Base-by-base conservation (phyloP, 2,797 vertebrate species). In the Sphenopsis melanotis region DNA sequence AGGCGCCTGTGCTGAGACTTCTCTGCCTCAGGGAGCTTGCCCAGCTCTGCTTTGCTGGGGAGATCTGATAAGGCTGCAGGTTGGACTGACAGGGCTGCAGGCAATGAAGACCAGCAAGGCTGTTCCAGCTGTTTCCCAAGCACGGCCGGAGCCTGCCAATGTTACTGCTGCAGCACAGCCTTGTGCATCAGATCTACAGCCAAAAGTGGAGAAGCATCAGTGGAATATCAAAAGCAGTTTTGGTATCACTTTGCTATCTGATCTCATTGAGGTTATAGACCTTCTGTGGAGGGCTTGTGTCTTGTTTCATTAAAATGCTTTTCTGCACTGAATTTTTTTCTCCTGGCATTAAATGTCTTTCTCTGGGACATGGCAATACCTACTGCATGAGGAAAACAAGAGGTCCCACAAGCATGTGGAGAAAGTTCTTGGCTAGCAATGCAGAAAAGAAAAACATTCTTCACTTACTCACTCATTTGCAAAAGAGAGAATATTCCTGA, bases 171-270 rank as follows among this genome's bases (percentile, higher is more conserved):
- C 5, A 55, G 59, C 59, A 63, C 29, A 77, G 32, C 27, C 63
- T 64, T 23, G 41, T n/a, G 39, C 32, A 52, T 41, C 55, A 56
- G 36, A 49, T 36, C 0, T 0, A 11, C 3, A 32, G 13, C 20
- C 46, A 57, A 39, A 79, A 57, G 80, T 23, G 30, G 57, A 76
- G 34, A 14, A 59, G 29, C 32, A 63, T 15, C 59, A 42, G 8
- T 3, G 11, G 36, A 66, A 34, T 19, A 55, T 1, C 17, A 72
- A 46, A 61, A 56, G 36, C 20, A 49, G 46, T 21, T 94, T 39
- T 37, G 50, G 53, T 57, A 71, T 22, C 53, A 32, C 15, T 83
- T 74, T 36, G 34, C 52, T 52, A 16, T 46, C 30, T 61, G n/a
- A 78, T 20, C 53, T 86, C 3, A 0, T 16, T 4, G 3, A 83